Conservation (phyloP, 2,888 invertebrate species). For the Sinhomidia bicolor region DNA sequence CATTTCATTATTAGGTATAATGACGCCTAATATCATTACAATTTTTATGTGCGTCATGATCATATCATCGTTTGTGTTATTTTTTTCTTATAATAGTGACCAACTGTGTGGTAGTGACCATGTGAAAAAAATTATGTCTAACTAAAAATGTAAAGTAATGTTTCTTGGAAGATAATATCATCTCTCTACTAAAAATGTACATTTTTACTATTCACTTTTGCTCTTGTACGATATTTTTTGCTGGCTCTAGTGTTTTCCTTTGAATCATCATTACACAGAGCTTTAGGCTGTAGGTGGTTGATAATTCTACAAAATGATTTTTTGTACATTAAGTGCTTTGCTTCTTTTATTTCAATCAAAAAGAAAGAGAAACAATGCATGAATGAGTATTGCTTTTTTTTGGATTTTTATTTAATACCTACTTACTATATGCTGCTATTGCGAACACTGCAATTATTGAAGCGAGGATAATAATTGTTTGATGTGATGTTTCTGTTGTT, state of each 20-base stretch:
- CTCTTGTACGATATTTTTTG: not conserved
- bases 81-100: not conserved
- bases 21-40: slow-evolving; percentile 30
- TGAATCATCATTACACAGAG: not conserved
- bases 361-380: slow-evolving; percentile 19
- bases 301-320: not conserved
- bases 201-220: not conserved
- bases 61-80: not conserved
- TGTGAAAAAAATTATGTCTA: not conserved
- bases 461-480: slow-evolving; percentile 2
- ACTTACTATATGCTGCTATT: not conserved
- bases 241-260: not conserved
- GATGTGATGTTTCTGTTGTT: not conserved
- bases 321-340: not conserved
- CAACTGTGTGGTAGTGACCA: not conserved
- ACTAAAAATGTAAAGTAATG: not conserved
- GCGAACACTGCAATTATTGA: slow-evolving; percentile 48
- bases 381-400: slow-evolving; percentile 1
- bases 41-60: slow-evolving; percentile 39
- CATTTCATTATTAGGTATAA: slow-evolving; percentile 57
- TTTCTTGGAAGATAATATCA: not conserved
- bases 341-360: slow-evolving; percentile 6
- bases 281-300: not conserved
- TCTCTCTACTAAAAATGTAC: not conserved
- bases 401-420: not conserved